Evolutionary conservation across 92 coral and sea anemone species (phyloP).

Genomic region (Epizoanthus rinbou): DNA sequence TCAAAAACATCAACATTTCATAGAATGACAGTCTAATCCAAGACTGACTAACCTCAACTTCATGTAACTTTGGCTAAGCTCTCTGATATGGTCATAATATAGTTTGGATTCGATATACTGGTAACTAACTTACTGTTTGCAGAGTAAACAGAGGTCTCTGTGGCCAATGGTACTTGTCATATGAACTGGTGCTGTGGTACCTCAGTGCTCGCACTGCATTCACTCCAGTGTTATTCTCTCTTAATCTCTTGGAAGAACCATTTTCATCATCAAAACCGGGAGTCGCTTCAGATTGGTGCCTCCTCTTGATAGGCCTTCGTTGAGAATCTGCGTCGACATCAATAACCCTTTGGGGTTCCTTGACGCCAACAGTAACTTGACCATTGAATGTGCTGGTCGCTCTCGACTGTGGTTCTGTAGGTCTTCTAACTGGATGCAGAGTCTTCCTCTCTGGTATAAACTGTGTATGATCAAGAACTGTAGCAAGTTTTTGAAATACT

Average conservation of each 20-base stretch:
- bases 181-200: slow-evolving; percentile 28
- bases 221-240: slow-evolving; percentile 9
- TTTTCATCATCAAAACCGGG: slow-evolving; percentile 53
- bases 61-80: neutral
- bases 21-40: no score
- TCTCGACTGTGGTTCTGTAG: neutral
- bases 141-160: slow-evolving; percentile 55
- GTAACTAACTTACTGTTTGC: slow-evolving; percentile 61
- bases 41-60: neutral
- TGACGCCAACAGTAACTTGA: neutral
- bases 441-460: neutral
- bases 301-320: slow-evolving; percentile 49
- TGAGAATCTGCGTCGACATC: slow-evolving; percentile 1
- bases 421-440: slow-evolving; percentile 15
- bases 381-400: neutral
- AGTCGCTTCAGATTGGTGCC: slow-evolving; percentile 59
- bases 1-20: neutral
- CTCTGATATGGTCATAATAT: no score
- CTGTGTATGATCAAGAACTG: neutral
- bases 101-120: no score
- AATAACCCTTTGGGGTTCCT: neutral
- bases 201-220: slow-evolving; percentile 14
- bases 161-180: slow-evolving; percentile 32
- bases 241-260: slow-evolving; percentile 15
- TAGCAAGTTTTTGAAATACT: neutral